These are phyloP conservation scores for Chymomyza amoena DNA, from an alignment of 2,888 invertebrate species.

Conservation along the genomic window DNA sequence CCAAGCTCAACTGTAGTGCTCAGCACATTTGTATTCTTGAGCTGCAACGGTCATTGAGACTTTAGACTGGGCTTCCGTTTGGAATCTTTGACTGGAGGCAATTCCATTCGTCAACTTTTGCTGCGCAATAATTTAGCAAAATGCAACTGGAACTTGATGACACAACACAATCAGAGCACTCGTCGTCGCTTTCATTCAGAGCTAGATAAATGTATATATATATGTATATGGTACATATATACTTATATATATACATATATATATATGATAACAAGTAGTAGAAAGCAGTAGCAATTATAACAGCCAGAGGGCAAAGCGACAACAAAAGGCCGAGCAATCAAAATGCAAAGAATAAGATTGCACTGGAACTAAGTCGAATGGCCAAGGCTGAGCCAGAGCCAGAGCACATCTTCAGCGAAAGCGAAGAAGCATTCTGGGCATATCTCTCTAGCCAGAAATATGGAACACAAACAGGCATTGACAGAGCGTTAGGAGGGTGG, in stretches of 20 bases:
- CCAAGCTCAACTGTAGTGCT: not conserved
- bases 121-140: constrained; percentile 1
- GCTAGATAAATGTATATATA: not conserved
- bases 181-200: not conserved
- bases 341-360: not conserved
- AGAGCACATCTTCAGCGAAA: not conserved
- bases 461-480: not conserved
- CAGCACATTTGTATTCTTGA: not conserved
- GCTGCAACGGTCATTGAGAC: not conserved
- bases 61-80: not conserved
- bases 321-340: not conserved
- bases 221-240: not conserved
- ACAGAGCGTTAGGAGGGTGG: not conserved
- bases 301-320: not conserved
- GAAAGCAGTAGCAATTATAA: not conserved
- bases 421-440: too few species aligned
- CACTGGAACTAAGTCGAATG: not conserved
- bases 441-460: not conserved
- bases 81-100: not conserved
- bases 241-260: not conserved
- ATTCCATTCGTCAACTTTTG: not conserved
- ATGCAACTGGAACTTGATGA: constrained; percentile 1
- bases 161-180: not conserved
- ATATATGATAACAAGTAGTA: not conserved
- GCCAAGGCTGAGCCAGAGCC: not conserved